Base-by-base conservation (phyloP, 1,140 invertebrate species). In the Metaphire vulgaris region DNA sequence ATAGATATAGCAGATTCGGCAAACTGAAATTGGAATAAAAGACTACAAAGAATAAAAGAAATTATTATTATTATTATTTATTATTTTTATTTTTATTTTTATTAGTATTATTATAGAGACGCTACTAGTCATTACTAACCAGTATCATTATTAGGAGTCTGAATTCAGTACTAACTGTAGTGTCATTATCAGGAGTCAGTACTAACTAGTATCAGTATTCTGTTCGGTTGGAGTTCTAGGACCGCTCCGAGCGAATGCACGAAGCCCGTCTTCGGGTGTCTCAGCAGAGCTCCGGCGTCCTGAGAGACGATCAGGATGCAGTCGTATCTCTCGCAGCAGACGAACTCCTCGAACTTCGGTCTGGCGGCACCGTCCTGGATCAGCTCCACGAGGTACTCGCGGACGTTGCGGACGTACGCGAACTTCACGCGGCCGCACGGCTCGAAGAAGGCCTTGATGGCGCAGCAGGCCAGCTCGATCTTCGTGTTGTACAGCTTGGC, bases 401-500 rank as follows among this genome's bases (percentile, higher is more conserved):
- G 41, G 41, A 56, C 41, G 41, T 21, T 56, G 41, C 41, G 41
- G 41, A 56, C 41, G 41, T 56, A 56, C 6, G 41, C 41, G 41
- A 56, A 56, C 41, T 56, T 56, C 6, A 56, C 21, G 41, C 41
- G 41, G 21, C 21, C 41, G 41, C 41, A 56, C 6, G 41, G 41
- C 6, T 56, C 41, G 41, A 56, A 56, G 41, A 56, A 56, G 41
- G 41, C 41, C 41, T 21, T 56, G 6, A 56, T 6, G 41, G 41
- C 41, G 41, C 41, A 56, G 41, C 41, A 56, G 41, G 41, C 41
- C 41, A 56, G 41, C 41, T 56, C 41, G 41, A 56, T 56, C 41
- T 56, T 56, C 6, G 21, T 56, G 41, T 56, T 56, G 41, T 56
- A 56, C 6, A 56, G 6, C 6, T 6, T 56, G 6, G 21, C 21